Conservation (phyloP, 2,888 invertebrate genomes). For the Dromius quadrimaculatus region DNA sequence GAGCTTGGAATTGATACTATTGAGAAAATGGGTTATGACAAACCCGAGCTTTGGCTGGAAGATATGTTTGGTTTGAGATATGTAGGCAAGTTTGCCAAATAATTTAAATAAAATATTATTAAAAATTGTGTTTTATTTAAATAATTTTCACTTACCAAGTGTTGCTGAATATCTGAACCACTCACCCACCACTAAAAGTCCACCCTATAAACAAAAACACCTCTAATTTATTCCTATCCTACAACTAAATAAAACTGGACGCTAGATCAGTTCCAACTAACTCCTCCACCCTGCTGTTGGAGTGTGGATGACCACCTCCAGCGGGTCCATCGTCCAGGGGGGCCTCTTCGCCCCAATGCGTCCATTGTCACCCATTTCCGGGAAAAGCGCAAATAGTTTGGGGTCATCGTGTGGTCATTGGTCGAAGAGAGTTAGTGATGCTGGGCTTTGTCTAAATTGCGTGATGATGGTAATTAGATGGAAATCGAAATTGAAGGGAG, state of each 20-base stretch:
- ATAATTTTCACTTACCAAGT: constrained; percentile 28
- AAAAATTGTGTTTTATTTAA: no score
- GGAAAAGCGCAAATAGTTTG: constrained; percentile 49
- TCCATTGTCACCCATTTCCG: constrained; percentile 53
- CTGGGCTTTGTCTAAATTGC: constrained; percentile 1
- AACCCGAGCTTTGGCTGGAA: constrained; percentile 90
- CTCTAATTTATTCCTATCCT: no score
- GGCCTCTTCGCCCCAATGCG: constrained; percentile 42
- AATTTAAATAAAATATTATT: no score
- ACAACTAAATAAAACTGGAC: neutral
- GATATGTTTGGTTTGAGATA: constrained; percentile 75
- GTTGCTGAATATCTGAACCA: constrained; percentile 25
- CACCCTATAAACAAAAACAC: constrained; percentile 2
- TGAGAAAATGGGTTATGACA: constrained; percentile 95
- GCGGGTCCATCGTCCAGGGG: constrained; percentile 5
- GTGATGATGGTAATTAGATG: constrained; percentile 3
- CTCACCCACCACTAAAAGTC: constrained; percentile 10
- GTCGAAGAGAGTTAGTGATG: constrained; percentile 16
- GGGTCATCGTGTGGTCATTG: constrained; percentile 53
- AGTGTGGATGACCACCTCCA: constrained; percentile 14
- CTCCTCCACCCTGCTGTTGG: neutral
- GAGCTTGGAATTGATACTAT: constrained; percentile 95
- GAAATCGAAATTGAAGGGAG: neutral
- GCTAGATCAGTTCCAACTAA: neutral
- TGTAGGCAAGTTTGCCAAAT: constrained; percentile 54